A percentile compares a stretch with the other conserved stretches of the same genome.
These are phyloP conservation scores for Pangasius sanitwongsei DNA, from an alignment of 2,797 vertebrate species.

Conservation along the genomic window DNA sequence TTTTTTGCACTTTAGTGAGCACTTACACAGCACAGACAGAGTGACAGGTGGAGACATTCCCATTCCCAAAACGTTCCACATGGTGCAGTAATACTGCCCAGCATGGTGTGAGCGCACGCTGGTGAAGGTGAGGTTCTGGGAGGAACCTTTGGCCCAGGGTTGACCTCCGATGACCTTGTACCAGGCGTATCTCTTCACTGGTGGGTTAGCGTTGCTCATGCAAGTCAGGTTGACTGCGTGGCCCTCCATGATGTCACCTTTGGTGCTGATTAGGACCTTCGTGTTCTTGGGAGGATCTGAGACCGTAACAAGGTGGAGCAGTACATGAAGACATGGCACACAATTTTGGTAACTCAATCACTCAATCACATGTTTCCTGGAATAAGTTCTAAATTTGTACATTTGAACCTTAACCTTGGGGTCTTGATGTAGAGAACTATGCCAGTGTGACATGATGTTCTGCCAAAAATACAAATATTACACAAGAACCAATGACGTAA, in stretches of 20 bases:
- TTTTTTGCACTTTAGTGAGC: background rate
- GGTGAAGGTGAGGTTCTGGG: slow-evolving; percentile 71
- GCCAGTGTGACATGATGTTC: slow-evolving; percentile 48
- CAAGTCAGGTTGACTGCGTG: slow-evolving; percentile 73
- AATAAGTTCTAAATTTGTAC: slow-evolving; percentile 36
- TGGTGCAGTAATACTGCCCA: slow-evolving; percentile 78
- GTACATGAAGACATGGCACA: background rate
- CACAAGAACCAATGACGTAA: slow-evolving; percentile 41
- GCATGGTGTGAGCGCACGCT: slow-evolving; percentile 68
- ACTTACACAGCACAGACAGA: slow-evolving; percentile 78
- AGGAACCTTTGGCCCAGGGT: slow-evolving; percentile 66
- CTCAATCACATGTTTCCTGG: slow-evolving; percentile 8
- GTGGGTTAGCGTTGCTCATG: slow-evolving; percentile 70
- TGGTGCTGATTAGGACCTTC: slow-evolving; percentile 66
- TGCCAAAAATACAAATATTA: slow-evolving; percentile 56
- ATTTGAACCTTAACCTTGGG: slow-evolving; percentile 44
- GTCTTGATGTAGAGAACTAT: slow-evolving; percentile 7
- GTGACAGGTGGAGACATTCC: slow-evolving; percentile 67
- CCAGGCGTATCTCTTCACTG: slow-evolving; percentile 72
- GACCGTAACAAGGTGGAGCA: background rate
- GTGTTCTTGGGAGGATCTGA: slow-evolving; percentile 78
- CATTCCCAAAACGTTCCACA: slow-evolving; percentile 71
- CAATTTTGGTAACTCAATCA: background rate
- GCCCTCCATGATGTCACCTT: slow-evolving; percentile 75
- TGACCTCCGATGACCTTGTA: slow-evolving; percentile 70